phyloP scores from a whole-genome alignment of 2,888 invertebrate genomes.

The Liposcelis brunnea region DNA sequence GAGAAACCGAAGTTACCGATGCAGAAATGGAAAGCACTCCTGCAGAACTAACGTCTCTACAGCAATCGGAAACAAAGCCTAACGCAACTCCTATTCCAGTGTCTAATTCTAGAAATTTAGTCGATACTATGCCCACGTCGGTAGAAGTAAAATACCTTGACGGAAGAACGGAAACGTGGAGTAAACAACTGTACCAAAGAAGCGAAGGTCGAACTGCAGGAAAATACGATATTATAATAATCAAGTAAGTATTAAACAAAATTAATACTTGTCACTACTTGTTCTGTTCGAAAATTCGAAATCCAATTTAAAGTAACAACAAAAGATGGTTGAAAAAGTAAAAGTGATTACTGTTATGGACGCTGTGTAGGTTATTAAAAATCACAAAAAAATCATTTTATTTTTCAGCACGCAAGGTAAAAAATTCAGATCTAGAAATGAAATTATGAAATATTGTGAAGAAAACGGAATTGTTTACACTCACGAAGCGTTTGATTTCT shows the following conservation, averaged over 20 bases:
- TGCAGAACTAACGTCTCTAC: too few species aligned
- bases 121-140: not conserved
- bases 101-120: not conserved
- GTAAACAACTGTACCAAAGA: slow-evolving; percentile 58
- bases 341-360: too few species aligned
- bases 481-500: slow-evolving; percentile 8
- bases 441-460: slow-evolving; percentile 8
- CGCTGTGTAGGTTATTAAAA: too few species aligned
- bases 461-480: not conserved
- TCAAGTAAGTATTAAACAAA: slow-evolving; percentile 32
- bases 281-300: not conserved
- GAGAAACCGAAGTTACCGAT: too few species aligned
- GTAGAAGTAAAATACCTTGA: not conserved
- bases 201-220: slow-evolving; percentile 49
- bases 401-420: slow-evolving; percentile 1
- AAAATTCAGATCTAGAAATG: slow-evolving; percentile 7
- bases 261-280: not conserved
- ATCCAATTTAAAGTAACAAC: not conserved
- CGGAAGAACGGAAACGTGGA: slow-evolving; percentile 31
- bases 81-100: too few species aligned
- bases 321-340: not conserved
- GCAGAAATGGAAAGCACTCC: too few species aligned
- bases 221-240: slow-evolving; percentile 66
- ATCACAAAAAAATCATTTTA: not conserved
- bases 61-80: too few species aligned